Base-by-base conservation (phyloP, 2,888 invertebrate genomes). In the Odontocerum albicorne region DNA sequence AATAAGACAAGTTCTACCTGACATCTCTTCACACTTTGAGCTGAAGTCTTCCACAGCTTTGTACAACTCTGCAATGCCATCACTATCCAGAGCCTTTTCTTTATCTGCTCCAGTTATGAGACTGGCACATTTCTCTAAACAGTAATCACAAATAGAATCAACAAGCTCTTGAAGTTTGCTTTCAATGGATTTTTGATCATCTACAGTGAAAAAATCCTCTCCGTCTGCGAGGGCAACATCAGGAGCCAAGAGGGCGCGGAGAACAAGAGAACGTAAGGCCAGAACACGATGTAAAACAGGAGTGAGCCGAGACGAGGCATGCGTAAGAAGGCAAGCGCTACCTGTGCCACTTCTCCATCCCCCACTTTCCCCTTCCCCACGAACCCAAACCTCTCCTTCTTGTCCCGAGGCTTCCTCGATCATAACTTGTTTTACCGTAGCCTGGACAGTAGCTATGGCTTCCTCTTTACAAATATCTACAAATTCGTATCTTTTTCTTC, bases 121-220 rank as follows among this genome's bases (percentile, higher is more conserved):
- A 71, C 92, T 91, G 53, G 93, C 93, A 72, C 94, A 87, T 62
- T 95, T 81, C 68, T 97, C 96, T 71, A 96, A 93, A 64, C 94
- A 92, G 68, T 90, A 92, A 73, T 95, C 92, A 69, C 92, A 93
- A 36, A 95, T 83, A n/a, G 88, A 85, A 33, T 82, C 80, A 42
- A 95, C 76, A 68, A 94, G 81, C 65, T 92, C 90, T 59, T 83
- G 82, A 43, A 96, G 73, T 69, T 88, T 88, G 8, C 79, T 77
- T 57, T 82, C 83, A 4, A 93, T 85, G 56, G 83, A 80, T 47
- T 71, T 70, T 63, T 90, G 81, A 66, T 94, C 92, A 20, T 82
- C 83, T 10, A 79, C 71, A 0, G 84, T 81, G 63, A 94, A 80
- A 68, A 88, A 83, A 54, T 85, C 84, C 66, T 90, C 90, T 56